These are phyloP conservation scores for Zaprionus tsacasi DNA, from an alignment of 1,140 invertebrate genomes.

Conservation along the genomic window DNA sequence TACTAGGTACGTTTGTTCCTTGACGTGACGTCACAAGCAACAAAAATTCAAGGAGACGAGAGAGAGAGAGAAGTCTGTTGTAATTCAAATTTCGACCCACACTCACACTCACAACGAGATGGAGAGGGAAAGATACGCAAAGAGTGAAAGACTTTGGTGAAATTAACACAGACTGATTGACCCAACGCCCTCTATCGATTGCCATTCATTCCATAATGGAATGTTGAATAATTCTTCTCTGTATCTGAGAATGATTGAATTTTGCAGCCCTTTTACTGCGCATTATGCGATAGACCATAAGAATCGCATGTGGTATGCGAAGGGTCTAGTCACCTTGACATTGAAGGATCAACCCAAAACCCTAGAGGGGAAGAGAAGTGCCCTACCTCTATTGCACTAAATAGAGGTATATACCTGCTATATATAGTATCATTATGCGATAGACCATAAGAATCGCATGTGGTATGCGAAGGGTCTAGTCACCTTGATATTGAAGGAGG, in stretches of 20 bases:
- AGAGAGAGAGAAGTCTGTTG: neutral
- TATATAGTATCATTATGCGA: no score
- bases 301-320: neutral
- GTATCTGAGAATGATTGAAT: neutral
- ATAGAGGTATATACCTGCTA: no score
- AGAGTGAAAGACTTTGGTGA: neutral
- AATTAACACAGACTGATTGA: conserved; percentile 1
- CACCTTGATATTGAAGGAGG: neutral
- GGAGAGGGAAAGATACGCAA: neutral
- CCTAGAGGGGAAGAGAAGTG: neutral
- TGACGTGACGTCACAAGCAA: conserved; percentile 15
- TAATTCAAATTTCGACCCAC: conserved; percentile 8
- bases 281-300: neutral
- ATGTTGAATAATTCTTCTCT: neutral
- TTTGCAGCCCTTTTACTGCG: neutral
- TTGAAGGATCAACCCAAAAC: neutral
- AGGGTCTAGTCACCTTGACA: neutral
- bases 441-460: neutral
- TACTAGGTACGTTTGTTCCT: neutral
- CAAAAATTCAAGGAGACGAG: conserved; percentile 3
- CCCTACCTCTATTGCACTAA: no score
- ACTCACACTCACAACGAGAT: neutral
- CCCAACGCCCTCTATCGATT: neutral
- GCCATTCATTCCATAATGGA: neutral
- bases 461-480: neutral